phyloP scores from a whole-genome alignment of 2,797 vertebrate genomes.

The Danio choprae region DNA sequence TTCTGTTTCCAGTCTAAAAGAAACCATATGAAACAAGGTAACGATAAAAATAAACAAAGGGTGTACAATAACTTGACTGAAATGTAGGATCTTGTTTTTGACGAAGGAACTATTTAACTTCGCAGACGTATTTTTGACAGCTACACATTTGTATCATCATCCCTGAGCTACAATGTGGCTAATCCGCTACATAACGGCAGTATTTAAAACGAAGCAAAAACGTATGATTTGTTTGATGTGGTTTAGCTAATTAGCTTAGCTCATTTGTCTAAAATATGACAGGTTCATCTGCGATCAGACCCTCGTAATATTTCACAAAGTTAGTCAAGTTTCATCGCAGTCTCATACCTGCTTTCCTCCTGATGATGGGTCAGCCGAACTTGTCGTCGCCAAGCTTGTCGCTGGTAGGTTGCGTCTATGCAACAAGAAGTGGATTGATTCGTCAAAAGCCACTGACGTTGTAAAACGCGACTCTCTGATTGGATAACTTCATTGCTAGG shows the following conservation, averaged over 20 bases:
- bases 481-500: slow-evolving; percentile 39
- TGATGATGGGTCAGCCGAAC: slow-evolving; percentile 57
- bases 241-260: neutral
- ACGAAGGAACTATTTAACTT: neutral
- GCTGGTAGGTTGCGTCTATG: neutral
- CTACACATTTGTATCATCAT: neutral
- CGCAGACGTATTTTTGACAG: neutral
- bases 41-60: neutral
- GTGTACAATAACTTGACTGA: neutral
- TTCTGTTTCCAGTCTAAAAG: slow-evolving; percentile 24
- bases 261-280: neutral
- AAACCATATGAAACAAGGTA: neutral
- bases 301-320: slow-evolving; percentile 9
- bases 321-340: slow-evolving; percentile 31
- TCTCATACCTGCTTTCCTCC: slow-evolving; percentile 67
- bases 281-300: neutral
- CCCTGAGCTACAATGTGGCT: slow-evolving; percentile 33
- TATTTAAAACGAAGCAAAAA: neutral
- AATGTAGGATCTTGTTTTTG: neutral
- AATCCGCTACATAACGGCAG: slow-evolving; percentile 31
- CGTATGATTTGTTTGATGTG: neutral
- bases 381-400: neutral
- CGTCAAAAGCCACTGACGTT: neutral
- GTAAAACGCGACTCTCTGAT: slow-evolving; percentile 26
- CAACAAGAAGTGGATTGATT: slow-evolving; percentile 68